Percentiles rank a stretch among this genome's conserved stretches.
These are phyloP conservation scores for Microdon myrmicae DNA, from an alignment of 2,888 invertebrate species.

Conservation along the genomic window DNA sequence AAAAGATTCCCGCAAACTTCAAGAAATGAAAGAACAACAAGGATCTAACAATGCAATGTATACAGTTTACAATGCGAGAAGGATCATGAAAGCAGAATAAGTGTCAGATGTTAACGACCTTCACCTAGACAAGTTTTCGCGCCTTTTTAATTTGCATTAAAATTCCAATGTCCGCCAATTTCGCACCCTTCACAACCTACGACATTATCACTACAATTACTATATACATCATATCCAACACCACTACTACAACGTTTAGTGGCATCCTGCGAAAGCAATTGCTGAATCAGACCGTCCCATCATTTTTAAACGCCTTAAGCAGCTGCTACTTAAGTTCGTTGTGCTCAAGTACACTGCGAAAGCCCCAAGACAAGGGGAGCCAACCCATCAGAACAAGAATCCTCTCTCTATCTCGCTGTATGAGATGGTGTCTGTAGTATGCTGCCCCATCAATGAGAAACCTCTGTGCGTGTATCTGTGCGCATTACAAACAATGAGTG, in stretches of 20 bases:
- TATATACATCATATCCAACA: constrained; percentile 6
- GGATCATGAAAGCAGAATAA: constrained; percentile 13
- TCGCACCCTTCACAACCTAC: constrained; percentile 1
- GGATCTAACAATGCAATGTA: background rate
- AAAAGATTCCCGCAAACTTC: no score
- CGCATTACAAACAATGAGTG: constrained; percentile 45
- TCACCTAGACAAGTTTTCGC: constrained; percentile 50
- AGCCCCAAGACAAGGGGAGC: constrained; percentile 30
- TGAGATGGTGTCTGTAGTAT: constrained; percentile 20
- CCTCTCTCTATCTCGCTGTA: constrained; percentile 14
- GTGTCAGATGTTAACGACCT: constrained; percentile 45
- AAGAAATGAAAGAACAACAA: no score
- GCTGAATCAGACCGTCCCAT: no score
- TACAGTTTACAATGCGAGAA: constrained; percentile 8
- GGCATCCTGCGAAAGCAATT: constrained; percentile 21
- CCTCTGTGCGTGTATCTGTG: no score
- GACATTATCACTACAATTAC: background rate
- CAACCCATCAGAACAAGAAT: constrained; percentile 37
- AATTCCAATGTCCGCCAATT: constrained; percentile 25
- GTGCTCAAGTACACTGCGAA: constrained; percentile 51
- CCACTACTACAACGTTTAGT: no score
- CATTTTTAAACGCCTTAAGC: constrained; percentile 39
- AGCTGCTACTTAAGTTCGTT: constrained; percentile 49
- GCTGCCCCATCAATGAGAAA: no score
- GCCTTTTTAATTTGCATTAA: constrained; percentile 41